Base-by-base conservation (phyloP, 92 coral and sea anemone species). In the Ricordea florida region DNA sequence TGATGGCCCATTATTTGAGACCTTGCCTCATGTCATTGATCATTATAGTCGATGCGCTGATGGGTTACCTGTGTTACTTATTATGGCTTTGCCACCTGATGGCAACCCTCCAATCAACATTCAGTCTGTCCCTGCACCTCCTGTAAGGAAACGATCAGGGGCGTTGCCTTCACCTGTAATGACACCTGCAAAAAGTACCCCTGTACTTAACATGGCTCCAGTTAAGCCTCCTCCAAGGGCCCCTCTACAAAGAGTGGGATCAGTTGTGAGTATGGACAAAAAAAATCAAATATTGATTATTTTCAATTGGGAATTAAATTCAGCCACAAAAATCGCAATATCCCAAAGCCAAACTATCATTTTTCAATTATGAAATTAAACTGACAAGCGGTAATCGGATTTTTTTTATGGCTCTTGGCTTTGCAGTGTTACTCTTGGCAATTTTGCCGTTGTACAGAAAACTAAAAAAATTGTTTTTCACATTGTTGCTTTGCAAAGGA, bases 1-100 rank as follows among this genome's bases (percentile, higher is more conserved):
- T 20, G 98, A 94, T 85, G 98, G 98, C 15, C 98, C 98, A 20
- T 62, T 94, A 30, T 94, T 94, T 83, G 98, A 94, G 66, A 94
- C 98, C 11, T 82, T 94, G 2, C 98, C 98, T 5, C 98, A 94
- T 64, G 80, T 94, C 6, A 89, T 94, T 38, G 98, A 94, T 70
- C 91, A 94, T 72, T 94, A 94, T 79, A 87, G 98, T 62, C 74
- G 91, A 74, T 34, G 72, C 31, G 98, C 98, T 21, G 98, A 94
- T 82, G 98, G 98, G 17, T 76, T 94, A 18, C 98, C 98, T 13
- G 88, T 91, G 62, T 90, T 91, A 77, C 76, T 94, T 6, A 79
- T 61, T 60, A 78, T 77, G 67, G 92, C 98, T 20, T 77, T 94
- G 3, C 92, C 91, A 9, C 94, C 98, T 16, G 92, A 57, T 82